Evolutionary conservation across 2,888 invertebrate genomes (phyloP).

Genomic region (Anticlea derivata): DNA sequence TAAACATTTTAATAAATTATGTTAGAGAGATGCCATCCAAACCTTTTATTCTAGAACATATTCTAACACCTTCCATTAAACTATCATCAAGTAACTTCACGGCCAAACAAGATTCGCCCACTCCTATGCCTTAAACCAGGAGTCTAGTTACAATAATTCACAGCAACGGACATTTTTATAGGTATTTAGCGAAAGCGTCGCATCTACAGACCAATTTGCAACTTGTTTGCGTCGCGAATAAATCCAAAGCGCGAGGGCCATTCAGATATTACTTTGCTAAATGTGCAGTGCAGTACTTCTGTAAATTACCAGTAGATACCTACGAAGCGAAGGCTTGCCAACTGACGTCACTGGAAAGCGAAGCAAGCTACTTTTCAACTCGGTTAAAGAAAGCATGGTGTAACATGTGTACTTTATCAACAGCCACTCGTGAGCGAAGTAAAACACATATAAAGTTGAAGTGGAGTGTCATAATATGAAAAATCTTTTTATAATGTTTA

Average conservation of each 20-base stretch:
- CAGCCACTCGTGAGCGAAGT: no score
- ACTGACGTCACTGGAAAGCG: neutral
- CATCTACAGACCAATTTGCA: slow-evolving; percentile 80
- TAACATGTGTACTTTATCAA: no score
- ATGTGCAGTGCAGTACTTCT: slow-evolving; percentile 30
- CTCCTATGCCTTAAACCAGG: slow-evolving; percentile 39
- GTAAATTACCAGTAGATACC: neutral
- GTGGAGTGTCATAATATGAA: no score
- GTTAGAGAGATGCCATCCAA: no score
- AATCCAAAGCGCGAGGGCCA: slow-evolving; percentile 54
- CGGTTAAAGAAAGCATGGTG: no score
- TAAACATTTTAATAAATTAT: no score
- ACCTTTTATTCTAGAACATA: no score
- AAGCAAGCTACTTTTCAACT: neutral
- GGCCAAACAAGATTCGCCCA: slow-evolving; percentile 36
- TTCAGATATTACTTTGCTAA: slow-evolving; percentile 51
- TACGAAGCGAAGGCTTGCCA: neutral
- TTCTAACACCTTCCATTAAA: no score
- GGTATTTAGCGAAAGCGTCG: slow-evolving; percentile 83
- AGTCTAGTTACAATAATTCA: slow-evolving; percentile 78
- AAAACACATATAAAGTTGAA: no score
- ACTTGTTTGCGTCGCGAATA: slow-evolving; percentile 79
- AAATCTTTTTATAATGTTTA: no score
- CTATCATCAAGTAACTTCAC: no score
- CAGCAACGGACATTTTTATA: slow-evolving; percentile 80